Percentiles rank a stretch among this genome's conserved stretches.
Conservation (phyloP, 92 coral and sea anemone genomes). For the Umimayanthus kanabou region DNA sequence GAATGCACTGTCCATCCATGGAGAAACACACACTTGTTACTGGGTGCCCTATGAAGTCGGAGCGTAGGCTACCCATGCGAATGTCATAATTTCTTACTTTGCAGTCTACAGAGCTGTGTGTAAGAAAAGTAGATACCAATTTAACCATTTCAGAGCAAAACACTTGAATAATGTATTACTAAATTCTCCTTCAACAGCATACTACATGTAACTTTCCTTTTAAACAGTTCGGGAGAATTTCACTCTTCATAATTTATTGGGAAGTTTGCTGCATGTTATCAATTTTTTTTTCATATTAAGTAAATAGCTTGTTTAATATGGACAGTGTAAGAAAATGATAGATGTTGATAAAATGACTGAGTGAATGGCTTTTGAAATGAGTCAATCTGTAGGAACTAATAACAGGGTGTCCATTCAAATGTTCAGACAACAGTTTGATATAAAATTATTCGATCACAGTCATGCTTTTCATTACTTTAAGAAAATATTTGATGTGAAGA, state of each 20-base stretch:
- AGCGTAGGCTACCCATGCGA: conserved; percentile 86
- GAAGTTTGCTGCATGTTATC: not conserved
- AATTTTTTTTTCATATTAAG: too few species aligned
- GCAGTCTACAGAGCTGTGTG: conserved; percentile 84
- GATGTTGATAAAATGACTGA: not conserved
- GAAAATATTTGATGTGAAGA: too few species aligned
- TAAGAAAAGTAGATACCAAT: not conserved
- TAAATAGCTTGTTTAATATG: too few species aligned
- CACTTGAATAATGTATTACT: not conserved
- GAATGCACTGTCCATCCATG: conserved; percentile 86
- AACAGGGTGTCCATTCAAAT: too few species aligned
- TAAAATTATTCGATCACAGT: too few species aligned
- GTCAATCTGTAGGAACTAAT: too few species aligned
- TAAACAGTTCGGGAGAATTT: not conserved
- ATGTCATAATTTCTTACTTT: conserved; percentile 94
- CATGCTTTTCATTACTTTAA: too few species aligned
- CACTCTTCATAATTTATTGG: not conserved
- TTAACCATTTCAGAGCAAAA: not conserved
- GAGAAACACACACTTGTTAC: conserved; percentile 93
- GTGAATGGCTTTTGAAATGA: too few species aligned
- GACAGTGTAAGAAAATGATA: not conserved
- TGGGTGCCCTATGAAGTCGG: conserved; percentile 89
- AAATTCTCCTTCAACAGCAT: not conserved
- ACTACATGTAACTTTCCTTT: not conserved
- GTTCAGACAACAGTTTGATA: too few species aligned